Conservation (phyloP, 2,888 invertebrate species). For the Muscina levida region DNA sequence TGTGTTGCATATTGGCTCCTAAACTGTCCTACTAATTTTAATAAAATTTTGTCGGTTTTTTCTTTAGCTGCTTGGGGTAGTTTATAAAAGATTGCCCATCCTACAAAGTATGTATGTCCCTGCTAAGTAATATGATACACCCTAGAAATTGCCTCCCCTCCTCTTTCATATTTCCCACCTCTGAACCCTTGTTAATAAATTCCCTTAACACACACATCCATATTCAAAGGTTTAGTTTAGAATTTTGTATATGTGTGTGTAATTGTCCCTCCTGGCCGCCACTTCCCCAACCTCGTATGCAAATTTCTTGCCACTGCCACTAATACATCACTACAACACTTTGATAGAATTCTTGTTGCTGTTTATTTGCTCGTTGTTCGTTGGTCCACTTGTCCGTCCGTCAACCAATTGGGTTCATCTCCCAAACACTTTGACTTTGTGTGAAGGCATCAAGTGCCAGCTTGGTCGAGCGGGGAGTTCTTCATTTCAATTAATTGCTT, state of each 20-base stretch:
- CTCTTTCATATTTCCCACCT: conserved; percentile 6
- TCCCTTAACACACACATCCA: no score
- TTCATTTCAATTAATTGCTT: conserved; percentile 66
- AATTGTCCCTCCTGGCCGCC: no score
- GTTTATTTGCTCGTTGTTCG: conserved; percentile 32
- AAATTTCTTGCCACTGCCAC: conserved; percentile 23
- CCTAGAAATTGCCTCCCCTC: background rate
- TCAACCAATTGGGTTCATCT: conserved; percentile 14
- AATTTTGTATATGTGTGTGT: no score
- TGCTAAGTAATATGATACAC: no score
- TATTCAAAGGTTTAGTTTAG: conserved; percentile 7
- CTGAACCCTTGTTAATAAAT: conserved; percentile 9
- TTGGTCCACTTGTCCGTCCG: background rate
- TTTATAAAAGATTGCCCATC: no score
- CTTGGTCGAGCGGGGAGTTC: conserved; percentile 3
- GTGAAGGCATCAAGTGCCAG: conserved; percentile 7
- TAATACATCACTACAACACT: conserved; percentile 36
- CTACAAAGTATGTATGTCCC: no score
- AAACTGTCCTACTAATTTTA: no score
- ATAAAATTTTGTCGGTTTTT: no score
- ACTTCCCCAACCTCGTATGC: conserved; percentile 17
- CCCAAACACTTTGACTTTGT: conserved; percentile 2
- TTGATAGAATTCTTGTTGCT: conserved; percentile 27
- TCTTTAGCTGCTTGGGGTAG: no score
- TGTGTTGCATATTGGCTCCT: no score